These are phyloP conservation scores for Coluber constrictor DNA, from an alignment of 2,797 vertebrate species.

Conservation along the genomic window DNA sequence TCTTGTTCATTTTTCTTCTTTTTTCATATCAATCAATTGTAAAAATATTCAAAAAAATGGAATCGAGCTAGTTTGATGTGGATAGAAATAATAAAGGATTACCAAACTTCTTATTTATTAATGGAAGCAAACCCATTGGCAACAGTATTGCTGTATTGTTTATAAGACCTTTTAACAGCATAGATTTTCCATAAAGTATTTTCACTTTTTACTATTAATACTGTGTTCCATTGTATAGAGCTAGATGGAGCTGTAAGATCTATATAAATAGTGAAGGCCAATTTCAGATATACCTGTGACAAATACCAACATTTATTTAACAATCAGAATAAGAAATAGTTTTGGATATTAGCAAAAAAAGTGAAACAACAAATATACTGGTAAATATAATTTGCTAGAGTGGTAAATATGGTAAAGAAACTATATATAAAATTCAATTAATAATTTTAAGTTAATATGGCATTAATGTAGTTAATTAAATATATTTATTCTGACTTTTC, in stretches of 20 bases:
- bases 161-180: neutral
- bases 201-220: slow-evolving; percentile 31
- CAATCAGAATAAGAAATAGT: slow-evolving; percentile 8
- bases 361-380: slow-evolving; percentile 15
- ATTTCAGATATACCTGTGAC: slow-evolving; percentile 3
- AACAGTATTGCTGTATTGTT: neutral
- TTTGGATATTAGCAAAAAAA: slow-evolving; percentile 7
- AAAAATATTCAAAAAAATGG: neutral
- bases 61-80: neutral
- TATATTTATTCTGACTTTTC: neutral
- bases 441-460: neutral
- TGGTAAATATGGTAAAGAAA: neutral
- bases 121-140: neutral
- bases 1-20: neutral
- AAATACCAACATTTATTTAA: slow-evolving; percentile 1
- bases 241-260: slow-evolving; percentile 80
- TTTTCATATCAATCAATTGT: neutral
- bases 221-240: slow-evolving; percentile 66
- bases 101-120: neutral
- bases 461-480: neutral
- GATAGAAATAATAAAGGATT: neutral
- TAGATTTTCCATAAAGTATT: slow-evolving; percentile 38
- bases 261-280: slow-evolving; percentile 54
- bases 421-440: neutral
- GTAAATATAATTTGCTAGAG: neutral